Conservation (phyloP, 2,113 vertebrate species). For the Dicentrarchus labrax region DNA sequence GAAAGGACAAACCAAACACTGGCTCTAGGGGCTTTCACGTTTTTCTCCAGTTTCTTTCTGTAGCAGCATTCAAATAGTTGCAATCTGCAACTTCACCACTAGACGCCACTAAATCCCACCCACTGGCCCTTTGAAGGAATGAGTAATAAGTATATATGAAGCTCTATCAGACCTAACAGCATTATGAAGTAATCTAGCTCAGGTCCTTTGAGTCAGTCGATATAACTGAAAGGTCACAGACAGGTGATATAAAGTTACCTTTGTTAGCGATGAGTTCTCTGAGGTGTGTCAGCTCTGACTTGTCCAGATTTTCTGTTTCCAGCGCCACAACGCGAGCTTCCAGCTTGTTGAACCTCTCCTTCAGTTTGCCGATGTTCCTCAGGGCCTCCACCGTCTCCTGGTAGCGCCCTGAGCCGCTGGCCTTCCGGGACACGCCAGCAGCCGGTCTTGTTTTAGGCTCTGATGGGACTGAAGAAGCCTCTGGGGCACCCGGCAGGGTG, state of each 20-base stretch:
- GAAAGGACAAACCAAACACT: too few species aligned
- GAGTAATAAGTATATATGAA: too few species aligned
- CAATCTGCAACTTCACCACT: too few species aligned
- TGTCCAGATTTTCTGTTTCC: constrained; percentile 70
- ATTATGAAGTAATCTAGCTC: too few species aligned
- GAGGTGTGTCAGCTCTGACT: constrained; percentile 71
- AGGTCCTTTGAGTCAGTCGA: too few species aligned
- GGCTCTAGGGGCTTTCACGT: too few species aligned
- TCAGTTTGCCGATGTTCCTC: constrained; percentile 68
- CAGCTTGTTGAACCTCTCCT: constrained; percentile 66
- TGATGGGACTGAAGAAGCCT: neutral
- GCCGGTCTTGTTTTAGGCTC: neutral
- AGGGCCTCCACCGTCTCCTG: constrained; percentile 74
- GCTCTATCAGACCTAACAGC: too few species aligned
- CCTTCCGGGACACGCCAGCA: neutral
- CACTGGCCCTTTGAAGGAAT: too few species aligned
- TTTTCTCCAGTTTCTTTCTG: too few species aligned
- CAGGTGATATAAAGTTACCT: constrained; percentile 28
- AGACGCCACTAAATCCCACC: too few species aligned
- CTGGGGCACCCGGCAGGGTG: neutral
- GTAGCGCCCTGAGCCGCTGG: constrained; percentile 33
- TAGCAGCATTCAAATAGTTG: too few species aligned
- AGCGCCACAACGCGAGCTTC: constrained; percentile 75
- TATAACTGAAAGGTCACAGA: too few species aligned
- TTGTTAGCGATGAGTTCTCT: constrained; percentile 62